Base-by-base conservation (phyloP, 1,140 invertebrate species). In the Brachionus rotundiformis region DNA sequence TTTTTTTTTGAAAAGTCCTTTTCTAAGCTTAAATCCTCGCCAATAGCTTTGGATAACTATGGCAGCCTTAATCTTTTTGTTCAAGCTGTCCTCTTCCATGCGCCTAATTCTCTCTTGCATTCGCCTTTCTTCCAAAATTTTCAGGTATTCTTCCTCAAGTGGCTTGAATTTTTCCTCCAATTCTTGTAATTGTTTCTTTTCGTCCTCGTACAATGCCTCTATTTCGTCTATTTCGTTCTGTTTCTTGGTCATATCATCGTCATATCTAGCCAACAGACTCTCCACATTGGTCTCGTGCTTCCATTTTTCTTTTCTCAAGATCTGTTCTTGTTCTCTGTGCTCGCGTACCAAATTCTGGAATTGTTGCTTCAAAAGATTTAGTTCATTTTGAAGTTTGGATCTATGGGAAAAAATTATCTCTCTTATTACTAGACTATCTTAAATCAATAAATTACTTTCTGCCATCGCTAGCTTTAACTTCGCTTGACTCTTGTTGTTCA, bases 201-300 rank as follows among this genome's bases (percentile, higher is more conserved):
- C 59, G 10, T 71, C 63, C 65, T 81, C 79, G 25, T 81, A 81
- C 23, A 68, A 63, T 5, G 33, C 61, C 36, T 68, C 59, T 25
- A 81, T 65, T 81, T 81, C 79, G 39, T 81, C 79, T 5, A 65
- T n/a, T 49, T 81, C 61, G 13, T 68, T 54, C 41, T 81, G 79
- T 81, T 81, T 81, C 16, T 81, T 68, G 16, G 39, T 81, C 79
- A 81, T 81, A 13, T 81, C 79, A 19, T 81, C 61, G 49, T 81
- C 79, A 29, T 47, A 81, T 27, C 61, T 19, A 23, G 39, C 27
- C 36, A 81, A 44, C 10, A 63, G 25, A 8, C 47, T 31, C 39
- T 81, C 79, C 19, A 81, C 36, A 44, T 44, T 65, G 3, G 54
- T 81, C 23, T 81, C 79, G 31, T 68, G 54, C 61, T 81, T 81